Conservation (phyloP, 64 coral and sea anemone genomes). For the Acropora tenuis region DNA sequence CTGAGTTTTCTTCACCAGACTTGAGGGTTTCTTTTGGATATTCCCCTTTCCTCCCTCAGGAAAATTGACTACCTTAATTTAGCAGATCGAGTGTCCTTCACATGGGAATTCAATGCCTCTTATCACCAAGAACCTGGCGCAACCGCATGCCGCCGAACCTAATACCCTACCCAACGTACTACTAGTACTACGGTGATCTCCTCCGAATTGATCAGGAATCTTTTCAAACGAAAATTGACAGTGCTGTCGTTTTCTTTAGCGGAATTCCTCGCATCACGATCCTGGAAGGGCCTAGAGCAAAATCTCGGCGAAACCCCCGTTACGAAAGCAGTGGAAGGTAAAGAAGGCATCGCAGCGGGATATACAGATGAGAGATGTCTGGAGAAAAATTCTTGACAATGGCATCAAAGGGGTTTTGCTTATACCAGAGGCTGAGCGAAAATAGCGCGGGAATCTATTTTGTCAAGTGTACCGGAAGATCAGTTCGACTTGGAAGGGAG, state of each 20-base stretch:
- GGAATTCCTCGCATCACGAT: conserved; percentile 82
- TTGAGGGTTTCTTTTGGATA: too few species aligned
- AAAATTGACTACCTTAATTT: too few species aligned
- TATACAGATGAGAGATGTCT: conserved; percentile 67
- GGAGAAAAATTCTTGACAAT: not conserved
- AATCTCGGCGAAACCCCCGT: conserved; percentile 71
- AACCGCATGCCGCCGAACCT: too few species aligned
- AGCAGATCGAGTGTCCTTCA: too few species aligned
- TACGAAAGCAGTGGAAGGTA: conserved; percentile 72
- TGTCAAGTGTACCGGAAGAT: not conserved
- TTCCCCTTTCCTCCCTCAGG: too few species aligned
- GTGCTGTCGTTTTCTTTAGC: conserved; percentile 20
- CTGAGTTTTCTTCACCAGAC: too few species aligned
- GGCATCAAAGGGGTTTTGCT: not conserved
- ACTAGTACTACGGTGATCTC: too few species aligned
- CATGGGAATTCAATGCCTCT: too few species aligned
- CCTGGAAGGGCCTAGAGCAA: conserved; percentile 83
- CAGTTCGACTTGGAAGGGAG: not conserved
- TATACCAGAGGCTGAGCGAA: not conserved
- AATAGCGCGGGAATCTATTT: too few species aligned
- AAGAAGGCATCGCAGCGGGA: conserved; percentile 74
- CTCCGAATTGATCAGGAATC: not conserved
- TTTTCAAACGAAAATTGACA: not conserved
- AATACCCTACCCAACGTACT: too few species aligned
- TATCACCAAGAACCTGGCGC: too few species aligned